Percentiles rank a stretch among this genome's conserved stretches.
phyloP scores from a whole-genome alignment of 1,140 invertebrate genomes.

The Anoplophora glabripennis region DNA sequence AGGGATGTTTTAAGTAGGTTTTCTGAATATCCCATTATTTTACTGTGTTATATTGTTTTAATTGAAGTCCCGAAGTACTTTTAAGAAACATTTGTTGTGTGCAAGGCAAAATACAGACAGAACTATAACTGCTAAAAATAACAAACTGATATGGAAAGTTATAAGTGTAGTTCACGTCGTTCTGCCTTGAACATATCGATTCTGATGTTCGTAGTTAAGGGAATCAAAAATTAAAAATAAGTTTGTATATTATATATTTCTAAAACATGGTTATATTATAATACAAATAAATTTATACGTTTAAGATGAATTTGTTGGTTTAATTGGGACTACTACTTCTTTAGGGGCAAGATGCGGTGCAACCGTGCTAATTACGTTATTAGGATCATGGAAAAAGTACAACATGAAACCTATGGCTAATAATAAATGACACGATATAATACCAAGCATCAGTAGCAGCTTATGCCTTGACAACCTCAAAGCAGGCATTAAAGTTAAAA shows the following conservation, averaged over 20 bases:
- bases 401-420: conserved; percentile 84
- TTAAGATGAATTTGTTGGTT: neutral
- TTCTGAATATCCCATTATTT: neutral
- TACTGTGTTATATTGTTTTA: neutral
- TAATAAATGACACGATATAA: conserved; percentile 74
- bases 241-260: neutral
- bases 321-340: neutral
- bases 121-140: neutral
- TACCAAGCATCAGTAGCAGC: conserved; percentile 63
- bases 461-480: conserved; percentile 67
- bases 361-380: neutral
- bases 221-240: neutral
- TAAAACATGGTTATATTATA: conserved; percentile 3
- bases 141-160: too few relatives aligned
- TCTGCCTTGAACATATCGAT: neutral
- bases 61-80: neutral
- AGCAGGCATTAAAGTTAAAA: conserved; percentile 77
- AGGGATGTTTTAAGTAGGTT: neutral
- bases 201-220: neutral
- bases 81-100: neutral
- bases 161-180: neutral
- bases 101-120: neutral
- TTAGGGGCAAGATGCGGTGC: too few relatives aligned
- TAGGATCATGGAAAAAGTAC: conserved; percentile 62
- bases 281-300: too few relatives aligned